These are phyloP conservation scores for Erpornis zantholeuca DNA, from an alignment of 2,113 vertebrate genomes.

Conservation along the genomic window DNA sequence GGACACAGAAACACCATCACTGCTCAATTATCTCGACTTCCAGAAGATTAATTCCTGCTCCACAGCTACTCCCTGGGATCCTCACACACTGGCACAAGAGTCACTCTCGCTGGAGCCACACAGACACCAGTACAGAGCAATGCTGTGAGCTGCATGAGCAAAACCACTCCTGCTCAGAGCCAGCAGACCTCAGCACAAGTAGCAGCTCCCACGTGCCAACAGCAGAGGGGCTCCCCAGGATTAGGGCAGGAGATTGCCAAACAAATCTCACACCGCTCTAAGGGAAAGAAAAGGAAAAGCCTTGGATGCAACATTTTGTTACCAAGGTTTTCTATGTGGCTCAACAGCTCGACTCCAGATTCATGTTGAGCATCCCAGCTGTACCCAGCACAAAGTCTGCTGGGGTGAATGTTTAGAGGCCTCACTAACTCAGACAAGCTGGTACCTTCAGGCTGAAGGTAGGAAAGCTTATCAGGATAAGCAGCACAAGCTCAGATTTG, in stretches of 20 bases:
- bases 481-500: not conserved
- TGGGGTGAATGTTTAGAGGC: not conserved
- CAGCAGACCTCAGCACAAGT: not conserved
- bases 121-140: accelerated
- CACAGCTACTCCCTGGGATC: not conserved
- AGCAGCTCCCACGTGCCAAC: accelerated
- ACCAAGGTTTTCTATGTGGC: not conserved
- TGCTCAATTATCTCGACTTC: not conserved
- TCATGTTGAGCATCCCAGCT: accelerated
- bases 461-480: not conserved
- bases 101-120: not conserved
- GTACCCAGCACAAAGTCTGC: not conserved
- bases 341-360: not conserved
- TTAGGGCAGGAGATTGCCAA: not conserved
- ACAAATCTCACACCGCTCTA: not conserved
- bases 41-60: not conserved
- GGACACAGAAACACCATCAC: not conserved
- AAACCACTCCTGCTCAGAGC: accelerated
- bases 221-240: not conserved
- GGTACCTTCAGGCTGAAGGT: no score
- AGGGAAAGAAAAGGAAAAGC: not conserved
- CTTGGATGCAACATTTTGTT: no score
- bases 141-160: accelerated
- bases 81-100: accelerated
- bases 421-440: not conserved